Evolutionary conservation across 2,113 vertebrate species (phyloP), one percentile per base, ranked within the genome.

Genomic region (Sorex fumeus): DNA sequence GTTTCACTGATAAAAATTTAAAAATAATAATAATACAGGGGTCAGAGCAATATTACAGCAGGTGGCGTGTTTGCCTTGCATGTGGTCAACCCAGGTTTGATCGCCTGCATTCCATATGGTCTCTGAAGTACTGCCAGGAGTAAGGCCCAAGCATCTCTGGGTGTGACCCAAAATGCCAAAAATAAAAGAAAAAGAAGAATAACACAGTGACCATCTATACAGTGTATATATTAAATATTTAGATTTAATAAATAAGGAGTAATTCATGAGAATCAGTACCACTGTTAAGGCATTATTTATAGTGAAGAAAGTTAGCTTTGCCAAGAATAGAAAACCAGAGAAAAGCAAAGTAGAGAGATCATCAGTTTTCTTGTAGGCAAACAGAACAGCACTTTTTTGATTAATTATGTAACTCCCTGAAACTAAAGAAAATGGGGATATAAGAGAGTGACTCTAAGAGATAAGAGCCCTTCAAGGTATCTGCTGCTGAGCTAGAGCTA

Each of bases 391-490:
- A 87, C 90, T 88, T 84, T 90, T 79, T 92, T 86, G 92, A 92
- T 95, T 91, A 93, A 76, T 74, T 81, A 50, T 10, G 47, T 67
- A 77, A 86, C 91, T 94, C 81, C 88, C 69, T 94, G 93, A 93
- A 95, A 95, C 94, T 67, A 86, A 86, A 94, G 87, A 82, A 80
- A 87, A 86, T 70, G 92, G 84, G 62, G 86, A 92, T 81, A 80
- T 82, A 69, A 91, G n/a, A 96, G 60, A 47, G n/a, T 70, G 71
- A 90, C 93, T 96, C 91, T 94, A 92, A 92, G 84, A 96, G 82
- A 96, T 96, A 91, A 74, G 34, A 88, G 32, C 18, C n/a, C 66
- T 96, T 92, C 87, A 92, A 69, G 47, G 67, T 47, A 90, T 15
- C 21, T 69, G 76, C 43, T 87, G 25, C n/a, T 90, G 94, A 84